A percentile compares a stretch with the other conserved stretches of the same genome.
These are phyloP conservation scores for Tinamus guttatus DNA, from an alignment of 2,113 vertebrate species.

Conservation along the genomic window DNA sequence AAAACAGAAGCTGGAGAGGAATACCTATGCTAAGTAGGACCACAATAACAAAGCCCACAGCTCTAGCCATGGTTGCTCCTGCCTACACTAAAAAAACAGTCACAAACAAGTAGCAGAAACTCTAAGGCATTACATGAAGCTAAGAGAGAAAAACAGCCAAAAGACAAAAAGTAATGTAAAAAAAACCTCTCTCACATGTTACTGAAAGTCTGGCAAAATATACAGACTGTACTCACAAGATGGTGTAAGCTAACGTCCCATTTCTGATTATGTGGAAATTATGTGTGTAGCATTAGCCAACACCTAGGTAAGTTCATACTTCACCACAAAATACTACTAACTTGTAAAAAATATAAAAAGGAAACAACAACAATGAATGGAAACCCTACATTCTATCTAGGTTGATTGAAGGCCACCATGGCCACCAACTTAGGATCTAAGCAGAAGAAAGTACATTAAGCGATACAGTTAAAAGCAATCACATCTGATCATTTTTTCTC, in stretches of 20 bases:
- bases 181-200: neutral
- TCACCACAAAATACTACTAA: neutral
- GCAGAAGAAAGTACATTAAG: rapidly evolving
- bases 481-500: neutral
- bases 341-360: neutral
- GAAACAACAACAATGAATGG: neutral
- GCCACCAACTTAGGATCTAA: neutral
- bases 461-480: neutral
- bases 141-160: neutral
- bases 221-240: neutral
- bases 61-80: neutral
- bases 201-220: neutral
- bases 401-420: neutral
- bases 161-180: neutral
- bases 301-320: neutral
- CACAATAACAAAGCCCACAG: neutral
- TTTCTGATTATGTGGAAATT: neutral
- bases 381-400: neutral
- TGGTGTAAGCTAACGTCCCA: neutral
- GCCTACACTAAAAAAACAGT: neutral
- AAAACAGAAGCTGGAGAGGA: neutral
- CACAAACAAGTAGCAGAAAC: neutral
- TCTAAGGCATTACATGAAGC: neutral
- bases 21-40: neutral
- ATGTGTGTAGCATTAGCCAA: neutral